Evolutionary conservation across 2,113 vertebrate genomes (phyloP), one percentile per base, ranked within the genome.

Genomic region (Rhadina sibilatrix): DNA sequence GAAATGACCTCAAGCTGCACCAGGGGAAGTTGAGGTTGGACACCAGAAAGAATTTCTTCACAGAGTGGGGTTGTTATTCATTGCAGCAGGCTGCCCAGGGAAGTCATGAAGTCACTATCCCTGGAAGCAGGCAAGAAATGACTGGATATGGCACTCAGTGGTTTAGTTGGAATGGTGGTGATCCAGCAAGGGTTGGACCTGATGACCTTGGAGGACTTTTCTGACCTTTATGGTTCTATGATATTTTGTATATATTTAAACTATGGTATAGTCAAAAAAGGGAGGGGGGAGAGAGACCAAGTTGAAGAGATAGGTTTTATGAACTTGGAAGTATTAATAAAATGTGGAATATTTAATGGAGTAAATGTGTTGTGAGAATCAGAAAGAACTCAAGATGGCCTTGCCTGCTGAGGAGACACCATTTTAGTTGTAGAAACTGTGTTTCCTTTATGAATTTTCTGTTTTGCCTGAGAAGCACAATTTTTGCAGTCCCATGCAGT

Each of bases 241-340:
- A 20, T 38, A 9, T 44, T 70, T 46, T 65, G 5, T 6, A 6
- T 72, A 20, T 54, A 63, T 71, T 47, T 54, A 46, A 75, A 30
- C 3, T 64, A 1, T 22, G 10, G 3, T 61, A 16, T 28, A 52
- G 27, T 59, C 76, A 28, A 35, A 60, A 59, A 31, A 0, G 5
- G 2, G 15, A 5, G 9, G 6, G 1, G 1, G 1, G n/a, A 5
- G 1, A 7, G 8, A 42, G 31, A 42, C 42, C 28, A 69, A 46
- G 21, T 25, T 31, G 40, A 72, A 30, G 20, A 57, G 5, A 12
- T 44, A 28, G 15, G 28, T 70, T 38, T 16, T 53, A 10, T 54
- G 11, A 33, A 31, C 82, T 81, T 70, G 70, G 7, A 9, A 33
- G 18, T 7, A 8, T 60, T 57, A 87, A 25, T 53, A 81, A 23